Conservation (phyloP, 2,113 vertebrate species). For the Jaculus jaculus region DNA sequence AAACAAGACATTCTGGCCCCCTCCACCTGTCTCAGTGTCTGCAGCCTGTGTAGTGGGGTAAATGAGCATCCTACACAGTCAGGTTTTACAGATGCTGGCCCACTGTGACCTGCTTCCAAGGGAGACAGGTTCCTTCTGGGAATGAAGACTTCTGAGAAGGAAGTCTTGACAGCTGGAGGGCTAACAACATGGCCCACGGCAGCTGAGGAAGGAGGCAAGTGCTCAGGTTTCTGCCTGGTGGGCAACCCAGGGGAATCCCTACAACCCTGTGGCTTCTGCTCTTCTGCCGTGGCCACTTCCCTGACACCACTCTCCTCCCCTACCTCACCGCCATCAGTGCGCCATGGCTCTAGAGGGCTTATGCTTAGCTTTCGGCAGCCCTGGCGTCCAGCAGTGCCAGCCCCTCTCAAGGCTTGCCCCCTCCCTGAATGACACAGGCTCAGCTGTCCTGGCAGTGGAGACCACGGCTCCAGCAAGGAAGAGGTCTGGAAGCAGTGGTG, state of each 20-base stretch:
- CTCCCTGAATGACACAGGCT: neutral
- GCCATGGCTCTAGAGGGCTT: neutral
- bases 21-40: neutral
- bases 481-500: neutral
- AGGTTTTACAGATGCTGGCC: neutral
- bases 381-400: neutral
- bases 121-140: neutral
- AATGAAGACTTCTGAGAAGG: neutral
- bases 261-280: neutral
- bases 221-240: neutral
- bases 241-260: neutral
- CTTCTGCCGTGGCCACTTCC: neutral
- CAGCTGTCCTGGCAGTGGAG: neutral
- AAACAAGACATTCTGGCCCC: neutral
- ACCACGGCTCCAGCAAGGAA: neutral
- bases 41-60: neutral
- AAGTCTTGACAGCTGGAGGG: neutral
- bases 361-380: neutral
- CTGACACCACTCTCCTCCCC: neutral
- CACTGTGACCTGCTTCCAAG: neutral
- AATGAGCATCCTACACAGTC: neutral
- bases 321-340: accelerated
- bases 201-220: neutral
- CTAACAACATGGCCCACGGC: neutral
- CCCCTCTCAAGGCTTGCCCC: neutral